Conservation (phyloP, 2,888 invertebrate species). For the Oscheius sp. region DNA sequence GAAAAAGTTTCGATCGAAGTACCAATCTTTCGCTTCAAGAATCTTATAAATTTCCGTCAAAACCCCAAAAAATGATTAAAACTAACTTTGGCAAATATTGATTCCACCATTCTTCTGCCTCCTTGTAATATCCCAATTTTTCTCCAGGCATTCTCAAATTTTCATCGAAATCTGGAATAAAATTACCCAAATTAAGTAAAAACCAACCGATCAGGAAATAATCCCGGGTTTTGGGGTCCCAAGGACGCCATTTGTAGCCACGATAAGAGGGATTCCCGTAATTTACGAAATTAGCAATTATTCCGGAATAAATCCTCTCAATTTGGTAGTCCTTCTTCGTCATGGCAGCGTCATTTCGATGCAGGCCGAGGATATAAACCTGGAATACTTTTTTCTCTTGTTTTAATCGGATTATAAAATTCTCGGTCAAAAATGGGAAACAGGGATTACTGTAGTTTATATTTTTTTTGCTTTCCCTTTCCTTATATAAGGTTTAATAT, state of each 20-base stretch:
- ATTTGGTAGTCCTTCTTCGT: constrained; percentile 44
- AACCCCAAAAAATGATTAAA: neutral
- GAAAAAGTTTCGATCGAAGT: no score
- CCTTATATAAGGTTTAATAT: no score
- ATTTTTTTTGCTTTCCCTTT: no score
- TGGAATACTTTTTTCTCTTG: constrained; percentile 6
- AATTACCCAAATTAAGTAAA: no score
- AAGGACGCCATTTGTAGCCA: constrained; percentile 40
- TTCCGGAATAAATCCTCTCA: constrained; percentile 43
- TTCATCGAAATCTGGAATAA: constrained; percentile 40
- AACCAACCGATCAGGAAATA: constrained; percentile 43
- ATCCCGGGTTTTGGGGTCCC: constrained; percentile 33
- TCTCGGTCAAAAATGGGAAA: no score
- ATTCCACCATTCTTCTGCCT: constrained; percentile 41
- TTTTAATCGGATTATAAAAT: no score
- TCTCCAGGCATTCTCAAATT: constrained; percentile 47
- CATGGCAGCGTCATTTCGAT: constrained; percentile 38
- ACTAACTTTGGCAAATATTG: constrained; percentile 8
- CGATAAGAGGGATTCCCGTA: constrained; percentile 40
- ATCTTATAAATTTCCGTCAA: neutral
- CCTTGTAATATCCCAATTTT: constrained; percentile 31
- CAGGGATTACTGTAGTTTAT: no score
- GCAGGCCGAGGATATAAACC: constrained; percentile 50
- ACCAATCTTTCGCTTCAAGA: neutral
- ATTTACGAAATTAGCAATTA: constrained; percentile 50